These are phyloP conservation scores for Pollimyrus isidori DNA, from an alignment of 2,113 vertebrate species.

Conservation along the genomic window DNA sequence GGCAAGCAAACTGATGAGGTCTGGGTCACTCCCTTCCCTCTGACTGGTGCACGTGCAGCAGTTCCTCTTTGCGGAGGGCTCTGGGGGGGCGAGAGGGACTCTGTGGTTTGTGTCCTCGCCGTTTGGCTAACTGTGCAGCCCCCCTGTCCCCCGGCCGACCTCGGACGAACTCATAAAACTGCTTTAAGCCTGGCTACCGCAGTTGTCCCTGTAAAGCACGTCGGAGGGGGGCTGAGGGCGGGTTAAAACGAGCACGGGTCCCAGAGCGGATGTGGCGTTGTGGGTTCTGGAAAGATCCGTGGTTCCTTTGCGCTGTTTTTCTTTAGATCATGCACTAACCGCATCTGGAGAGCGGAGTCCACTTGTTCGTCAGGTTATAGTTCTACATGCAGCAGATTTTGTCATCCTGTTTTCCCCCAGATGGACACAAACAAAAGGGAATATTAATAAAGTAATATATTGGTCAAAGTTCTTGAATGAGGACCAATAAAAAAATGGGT, in stretches of 20 bases:
- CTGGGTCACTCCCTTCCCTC: not conserved
- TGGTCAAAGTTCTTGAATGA: not conserved
- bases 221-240: not conserved
- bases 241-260: not conserved
- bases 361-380: slow-evolving; percentile 22
- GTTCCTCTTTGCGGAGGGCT: not conserved
- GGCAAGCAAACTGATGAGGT: not conserved
- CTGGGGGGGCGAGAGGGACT: not conserved
- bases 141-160: slow-evolving; percentile 15
- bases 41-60: not conserved
- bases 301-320: not conserved
- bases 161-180: not conserved
- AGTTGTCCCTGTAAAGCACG: not conserved
- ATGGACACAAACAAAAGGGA: slow-evolving; percentile 23
- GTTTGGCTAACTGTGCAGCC: slow-evolving; percentile 13
- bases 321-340: not conserved
- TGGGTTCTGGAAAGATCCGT: not conserved
- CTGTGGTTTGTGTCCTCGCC: not conserved
- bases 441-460: slow-evolving; percentile 26
- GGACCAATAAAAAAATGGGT: not conserved
- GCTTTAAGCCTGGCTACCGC: not conserved
- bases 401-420: slow-evolving; percentile 6
- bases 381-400: slow-evolving; percentile 5
- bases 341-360: not conserved
- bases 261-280: not conserved